These are phyloP conservation scores for Masticophis lateralis DNA, from an alignment of 2,797 vertebrate species.

Conservation along the genomic window DNA sequence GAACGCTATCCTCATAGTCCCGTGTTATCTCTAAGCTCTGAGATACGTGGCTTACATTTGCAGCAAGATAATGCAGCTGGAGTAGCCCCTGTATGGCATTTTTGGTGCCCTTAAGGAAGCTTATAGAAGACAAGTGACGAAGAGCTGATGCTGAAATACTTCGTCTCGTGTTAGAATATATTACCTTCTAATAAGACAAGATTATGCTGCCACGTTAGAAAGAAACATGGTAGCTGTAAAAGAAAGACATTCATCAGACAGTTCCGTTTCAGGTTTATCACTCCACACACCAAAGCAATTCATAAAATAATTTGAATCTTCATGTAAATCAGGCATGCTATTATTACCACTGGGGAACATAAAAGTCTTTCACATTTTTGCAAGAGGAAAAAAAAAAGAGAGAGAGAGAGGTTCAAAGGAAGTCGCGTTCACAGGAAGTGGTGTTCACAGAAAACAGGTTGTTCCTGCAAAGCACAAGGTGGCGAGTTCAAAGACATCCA, in stretches of 20 bases:
- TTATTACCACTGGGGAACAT: conserved; percentile 26
- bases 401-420: background rate
- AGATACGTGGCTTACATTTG: background rate
- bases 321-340: conserved; percentile 30
- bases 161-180: conserved; percentile 2
- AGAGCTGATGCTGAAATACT: conserved; percentile 1
- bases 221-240: conserved; percentile 31
- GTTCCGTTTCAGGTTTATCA: conserved; percentile 29
- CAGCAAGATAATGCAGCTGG: background rate
- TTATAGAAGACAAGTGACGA: background rate
- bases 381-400: background rate
- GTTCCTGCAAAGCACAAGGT: background rate
- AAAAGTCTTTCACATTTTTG: conserved; percentile 29
- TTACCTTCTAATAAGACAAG: conserved; percentile 30
- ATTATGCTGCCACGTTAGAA: conserved; percentile 10
- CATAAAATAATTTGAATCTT: conserved; percentile 36
- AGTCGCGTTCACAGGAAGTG: conserved; percentile 14
- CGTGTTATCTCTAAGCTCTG: background rate
- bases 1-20: background rate
- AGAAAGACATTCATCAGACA: conserved; percentile 6
- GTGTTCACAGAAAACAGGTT: background rate
- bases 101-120: background rate
- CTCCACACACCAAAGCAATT: conserved; percentile 28
- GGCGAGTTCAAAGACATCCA: conserved; percentile 23
- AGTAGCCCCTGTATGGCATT: background rate